These are phyloP conservation scores for Xylota segnis DNA, from an alignment of 2,888 invertebrate genomes.

Conservation along the genomic window DNA sequence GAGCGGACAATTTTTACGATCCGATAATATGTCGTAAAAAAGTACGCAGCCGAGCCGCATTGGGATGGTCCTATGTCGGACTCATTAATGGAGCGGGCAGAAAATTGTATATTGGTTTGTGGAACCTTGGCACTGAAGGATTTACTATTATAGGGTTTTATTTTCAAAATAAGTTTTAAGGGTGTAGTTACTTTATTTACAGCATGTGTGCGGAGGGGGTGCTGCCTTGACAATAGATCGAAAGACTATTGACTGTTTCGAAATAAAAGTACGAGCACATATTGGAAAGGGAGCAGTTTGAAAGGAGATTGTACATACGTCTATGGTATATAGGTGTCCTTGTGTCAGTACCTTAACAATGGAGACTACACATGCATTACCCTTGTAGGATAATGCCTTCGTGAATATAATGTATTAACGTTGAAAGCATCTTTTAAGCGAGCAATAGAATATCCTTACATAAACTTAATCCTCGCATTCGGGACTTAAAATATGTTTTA, in stretches of 20 bases:
- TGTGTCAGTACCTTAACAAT: no score
- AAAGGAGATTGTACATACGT: no score
- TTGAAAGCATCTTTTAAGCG: no score
- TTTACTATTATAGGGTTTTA: constrained; percentile 22
- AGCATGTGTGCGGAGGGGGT: not conserved
- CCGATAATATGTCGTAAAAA: constrained; percentile 62
- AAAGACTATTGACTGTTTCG: not conserved
- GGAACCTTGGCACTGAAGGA: constrained; percentile 7
- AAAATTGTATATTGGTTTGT: constrained; percentile 29
- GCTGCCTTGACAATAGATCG: not conserved
- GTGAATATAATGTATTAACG: no score
- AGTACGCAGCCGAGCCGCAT: not conserved
- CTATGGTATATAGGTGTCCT: no score
- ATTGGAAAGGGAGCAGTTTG: no score
- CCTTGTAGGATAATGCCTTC: no score
- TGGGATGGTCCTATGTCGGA: not conserved
- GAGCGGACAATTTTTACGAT: constrained; percentile 52
- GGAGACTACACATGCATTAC: no score
- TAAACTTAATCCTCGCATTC: no score
- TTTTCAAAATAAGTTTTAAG: constrained; percentile 25
- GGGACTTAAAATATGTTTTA: no score
- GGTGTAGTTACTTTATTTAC: constrained; percentile 12
- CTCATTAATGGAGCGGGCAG: constrained; percentile 20
- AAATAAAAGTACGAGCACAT: not conserved
- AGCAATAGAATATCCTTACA: no score